phyloP scores from a whole-genome alignment of 2,797 vertebrate species.

The Clangula hyemalis region DNA sequence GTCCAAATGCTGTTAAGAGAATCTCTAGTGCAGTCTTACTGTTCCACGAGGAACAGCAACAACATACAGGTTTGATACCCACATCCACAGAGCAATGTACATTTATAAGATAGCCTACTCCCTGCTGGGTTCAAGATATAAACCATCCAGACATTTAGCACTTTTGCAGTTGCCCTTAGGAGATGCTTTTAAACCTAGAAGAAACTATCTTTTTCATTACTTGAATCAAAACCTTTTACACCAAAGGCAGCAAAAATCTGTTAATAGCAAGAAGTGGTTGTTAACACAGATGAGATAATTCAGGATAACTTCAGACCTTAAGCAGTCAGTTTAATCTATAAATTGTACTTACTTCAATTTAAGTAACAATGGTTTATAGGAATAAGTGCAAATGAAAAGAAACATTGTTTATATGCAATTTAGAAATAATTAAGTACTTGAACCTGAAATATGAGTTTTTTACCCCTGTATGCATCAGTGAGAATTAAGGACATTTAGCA shows the following conservation, averaged over 20 bases:
- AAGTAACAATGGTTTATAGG: background rate
- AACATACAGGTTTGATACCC: background rate
- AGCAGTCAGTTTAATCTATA: background rate
- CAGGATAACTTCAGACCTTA: background rate
- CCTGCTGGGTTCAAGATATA: background rate
- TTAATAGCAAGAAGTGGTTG: background rate
- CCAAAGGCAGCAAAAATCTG: background rate
- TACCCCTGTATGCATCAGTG: background rate
- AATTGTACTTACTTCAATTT: background rate
- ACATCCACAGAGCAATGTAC: background rate
- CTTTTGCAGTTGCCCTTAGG: background rate
- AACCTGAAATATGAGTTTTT: background rate
- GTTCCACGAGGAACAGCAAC: background rate
- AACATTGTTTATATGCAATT: background rate
- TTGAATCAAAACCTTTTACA: constrained; percentile 16
- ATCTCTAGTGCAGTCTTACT: background rate
- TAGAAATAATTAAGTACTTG: background rate
- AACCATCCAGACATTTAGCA: background rate
- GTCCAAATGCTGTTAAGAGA: background rate
- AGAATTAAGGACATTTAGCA: background rate
- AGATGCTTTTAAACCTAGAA: background rate
- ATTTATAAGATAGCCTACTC: background rate
- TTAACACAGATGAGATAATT: background rate
- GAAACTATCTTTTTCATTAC: background rate
- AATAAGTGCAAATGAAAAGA: constrained; percentile 1